Evolutionary conservation across 2,113 vertebrate genomes (phyloP), one percentile per base, ranked within the genome.

Genomic region (Ceyx melanurus): DNA sequence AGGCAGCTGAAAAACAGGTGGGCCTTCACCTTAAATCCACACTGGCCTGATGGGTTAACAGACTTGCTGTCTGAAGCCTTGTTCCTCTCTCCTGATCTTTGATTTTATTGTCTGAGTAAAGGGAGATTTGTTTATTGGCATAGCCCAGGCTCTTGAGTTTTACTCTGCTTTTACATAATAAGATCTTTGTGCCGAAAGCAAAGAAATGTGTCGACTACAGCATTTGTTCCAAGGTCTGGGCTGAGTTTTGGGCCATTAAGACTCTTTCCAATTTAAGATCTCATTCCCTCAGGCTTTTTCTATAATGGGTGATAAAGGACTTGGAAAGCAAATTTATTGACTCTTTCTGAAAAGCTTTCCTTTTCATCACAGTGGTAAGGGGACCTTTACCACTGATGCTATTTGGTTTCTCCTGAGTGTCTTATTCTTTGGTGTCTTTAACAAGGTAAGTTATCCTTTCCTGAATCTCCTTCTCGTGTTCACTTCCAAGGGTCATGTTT

Each of bases 221-320:
- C 72, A 96, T 94, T 96, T 96, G 92, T 88, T 96, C 62, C 20
- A 48, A 78, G 56, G 80, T 79, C 68, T 76, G 91, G 88, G 67
- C 48, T 94, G 73, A 88, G 31, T 61, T 95, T 89, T 82, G 75
- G 79, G 53, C 71, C 56, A 77, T 67, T 74, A 94, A 79, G 37
- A 50, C 48, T 88, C 82, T 94, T 95, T 97, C 94, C 93, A 91
- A 94, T 94, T 85, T 73, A 94, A 90, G 93, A 93, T 92, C 84
- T 79, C 31, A 6, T 81, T 94, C 88, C 78, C 58, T 92, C 19
- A 40, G 89, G 87, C 57, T 92, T 94, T 93, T 92, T 85, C 85
- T 80, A n/a, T 77, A 95, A 92, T 25, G 54, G 67, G 33, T 85
- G 95, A 96, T 89, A 95, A 93, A 94, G 89, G 67, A 95, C 51